These are phyloP conservation scores for Palloptera scutellata DNA, from an alignment of 2,888 invertebrate genomes.

Conservation along the genomic window DNA sequence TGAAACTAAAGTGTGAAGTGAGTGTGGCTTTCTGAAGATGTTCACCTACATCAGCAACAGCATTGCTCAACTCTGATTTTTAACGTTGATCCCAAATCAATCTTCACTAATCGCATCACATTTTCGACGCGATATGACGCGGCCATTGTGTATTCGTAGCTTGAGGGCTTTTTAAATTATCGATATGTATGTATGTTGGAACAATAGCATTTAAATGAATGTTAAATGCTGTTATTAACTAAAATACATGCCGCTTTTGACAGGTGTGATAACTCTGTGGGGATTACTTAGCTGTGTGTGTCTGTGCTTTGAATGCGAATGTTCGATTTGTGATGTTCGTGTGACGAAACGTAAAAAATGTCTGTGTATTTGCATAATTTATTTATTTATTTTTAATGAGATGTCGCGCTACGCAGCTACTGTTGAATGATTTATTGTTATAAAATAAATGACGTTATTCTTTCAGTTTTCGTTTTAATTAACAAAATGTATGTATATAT, in stretches of 20 bases:
- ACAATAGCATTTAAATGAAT: constrained; percentile 7
- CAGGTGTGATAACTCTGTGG: neutral
- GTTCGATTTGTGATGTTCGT: neutral
- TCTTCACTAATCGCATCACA: too few relatives aligned
- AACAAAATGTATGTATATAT: too few relatives aligned
- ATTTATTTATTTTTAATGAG: neutral
- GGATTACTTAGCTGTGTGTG: neutral
- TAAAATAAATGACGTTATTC: too few relatives aligned
- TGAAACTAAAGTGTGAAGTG: too few relatives aligned
- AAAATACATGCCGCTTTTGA: neutral
- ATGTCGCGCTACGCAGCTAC: neutral
- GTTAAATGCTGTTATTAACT: neutral
- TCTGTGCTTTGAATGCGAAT: neutral
- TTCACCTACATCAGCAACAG: too few relatives aligned
- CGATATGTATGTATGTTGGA: neutral
- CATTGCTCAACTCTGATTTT: too few relatives aligned
- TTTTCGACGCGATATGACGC: too few relatives aligned
- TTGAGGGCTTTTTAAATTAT: neutral
- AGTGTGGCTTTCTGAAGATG: too few relatives aligned
- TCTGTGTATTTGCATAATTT: neutral
- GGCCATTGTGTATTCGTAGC: too few relatives aligned
- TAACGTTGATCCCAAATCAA: too few relatives aligned
- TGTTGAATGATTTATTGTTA: neutral
- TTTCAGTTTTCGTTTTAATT: too few relatives aligned
- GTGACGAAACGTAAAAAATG: neutral